Conservation (phyloP, 1,140 invertebrate species). For the Drosophila nikananu region DNA sequence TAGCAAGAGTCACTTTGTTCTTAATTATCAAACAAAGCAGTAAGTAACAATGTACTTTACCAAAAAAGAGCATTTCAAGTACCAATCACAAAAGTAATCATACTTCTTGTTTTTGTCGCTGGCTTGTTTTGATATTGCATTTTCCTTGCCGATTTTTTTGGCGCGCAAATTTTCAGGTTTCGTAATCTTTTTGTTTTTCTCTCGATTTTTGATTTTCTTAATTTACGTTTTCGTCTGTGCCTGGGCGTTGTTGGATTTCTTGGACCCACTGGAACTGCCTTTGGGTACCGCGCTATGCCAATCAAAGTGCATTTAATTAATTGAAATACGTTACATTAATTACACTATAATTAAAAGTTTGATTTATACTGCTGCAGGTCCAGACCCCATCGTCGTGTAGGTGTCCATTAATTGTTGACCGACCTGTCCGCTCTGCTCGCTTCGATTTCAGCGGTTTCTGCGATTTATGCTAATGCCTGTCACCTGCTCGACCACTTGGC, state of each 20-base stretch:
- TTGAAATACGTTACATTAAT: constrained; percentile 80
- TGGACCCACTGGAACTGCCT: constrained; percentile 15
- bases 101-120: constrained; percentile 22
- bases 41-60: too few relatives aligned
- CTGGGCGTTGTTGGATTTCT: constrained; percentile 39
- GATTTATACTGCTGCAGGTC: constrained; percentile 59
- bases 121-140: constrained; percentile 45
- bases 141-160: constrained; percentile 52
- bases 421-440: constrained; percentile 25
- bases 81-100: not conserved
- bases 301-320: constrained; percentile 77
- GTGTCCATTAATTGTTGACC: constrained; percentile 59
- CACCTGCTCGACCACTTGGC: constrained; percentile 46
- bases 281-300: constrained; percentile 38
- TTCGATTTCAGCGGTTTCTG: constrained; percentile 35
- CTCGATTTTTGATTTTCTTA: constrained; percentile 15
- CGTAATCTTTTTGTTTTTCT: constrained; percentile 54
- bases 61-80: constrained; percentile 19
- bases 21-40: not conserved
- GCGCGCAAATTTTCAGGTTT: constrained; percentile 69
- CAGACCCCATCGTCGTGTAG: constrained; percentile 27
- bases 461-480: constrained; percentile 68
- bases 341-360: constrained; percentile 76
- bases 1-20: not conserved
- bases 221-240: constrained; percentile 28